Conservation (phyloP, 2,797 vertebrate species). For the Lepus oiostolus region DNA sequence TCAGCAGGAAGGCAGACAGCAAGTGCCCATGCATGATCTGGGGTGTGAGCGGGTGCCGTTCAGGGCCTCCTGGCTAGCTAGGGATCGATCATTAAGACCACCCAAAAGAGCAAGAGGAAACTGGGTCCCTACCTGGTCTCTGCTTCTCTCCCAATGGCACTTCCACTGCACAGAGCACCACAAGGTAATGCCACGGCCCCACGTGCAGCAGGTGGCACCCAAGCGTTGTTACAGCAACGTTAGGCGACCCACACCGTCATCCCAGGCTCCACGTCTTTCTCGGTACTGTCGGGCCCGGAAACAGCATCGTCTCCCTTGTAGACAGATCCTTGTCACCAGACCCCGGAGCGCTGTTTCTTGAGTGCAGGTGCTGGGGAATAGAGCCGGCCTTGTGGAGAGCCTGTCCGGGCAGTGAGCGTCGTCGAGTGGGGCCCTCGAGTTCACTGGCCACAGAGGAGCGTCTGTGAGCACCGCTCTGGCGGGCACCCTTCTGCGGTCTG, state of each 20-base stretch:
- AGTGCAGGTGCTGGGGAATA: not conserved
- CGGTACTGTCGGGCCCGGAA: not conserved
- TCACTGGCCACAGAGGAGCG: not conserved
- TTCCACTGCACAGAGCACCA: not conserved
- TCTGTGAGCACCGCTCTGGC: too few relatives aligned
- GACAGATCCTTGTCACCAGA: not conserved
- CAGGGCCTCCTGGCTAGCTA: not conserved
- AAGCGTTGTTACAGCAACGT: too few relatives aligned
- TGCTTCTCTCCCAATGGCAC: not conserved
- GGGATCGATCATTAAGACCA: not conserved
- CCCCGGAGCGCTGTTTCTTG: not conserved
- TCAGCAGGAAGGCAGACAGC: slow-evolving; percentile 21
- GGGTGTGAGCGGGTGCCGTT: not conserved
- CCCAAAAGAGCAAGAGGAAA: not conserved
- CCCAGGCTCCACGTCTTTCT: not conserved
- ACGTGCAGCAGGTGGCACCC: not conserved
- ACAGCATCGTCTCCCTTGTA: not conserved
- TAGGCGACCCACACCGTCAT: not conserved
- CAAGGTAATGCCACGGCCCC: not conserved
- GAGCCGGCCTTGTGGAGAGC: not conserved
- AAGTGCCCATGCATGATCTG: not conserved
- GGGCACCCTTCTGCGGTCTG: not conserved
- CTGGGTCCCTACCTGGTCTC: not conserved
- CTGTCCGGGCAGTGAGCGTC: not conserved
- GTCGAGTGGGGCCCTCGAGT: not conserved